Conservation (phyloP, 92 coral and sea anemone genomes). For the Blastomussa wellsi region DNA sequence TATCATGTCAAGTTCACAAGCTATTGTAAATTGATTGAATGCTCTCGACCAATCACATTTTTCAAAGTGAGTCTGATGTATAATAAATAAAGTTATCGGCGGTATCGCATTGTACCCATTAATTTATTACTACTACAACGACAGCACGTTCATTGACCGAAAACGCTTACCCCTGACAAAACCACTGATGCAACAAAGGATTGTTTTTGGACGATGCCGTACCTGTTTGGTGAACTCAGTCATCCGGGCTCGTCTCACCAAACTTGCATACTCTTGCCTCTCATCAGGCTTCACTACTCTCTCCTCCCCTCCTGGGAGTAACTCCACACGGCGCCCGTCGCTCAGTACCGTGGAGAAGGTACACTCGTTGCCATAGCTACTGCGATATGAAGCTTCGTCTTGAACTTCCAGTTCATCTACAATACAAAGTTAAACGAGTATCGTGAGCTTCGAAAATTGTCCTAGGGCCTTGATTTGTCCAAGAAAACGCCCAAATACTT, state of each 20-base stretch:
- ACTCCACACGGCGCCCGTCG: constrained; percentile 75
- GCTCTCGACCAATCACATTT: too few relatives aligned
- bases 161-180: too few relatives aligned
- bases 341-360: constrained; percentile 85
- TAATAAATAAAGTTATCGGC: too few relatives aligned
- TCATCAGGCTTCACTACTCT: constrained; percentile 65
- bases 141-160: too few relatives aligned
- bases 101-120: too few relatives aligned
- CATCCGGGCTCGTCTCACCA: constrained; percentile 82
- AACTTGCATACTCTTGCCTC: constrained; percentile 66
- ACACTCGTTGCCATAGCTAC: constrained; percentile 71
- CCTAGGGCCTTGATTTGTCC: background rate
- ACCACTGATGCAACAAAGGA: too few relatives aligned
- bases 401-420: constrained; percentile 80
- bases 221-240: constrained; percentile 86
- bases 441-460: background rate
- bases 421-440: background rate
- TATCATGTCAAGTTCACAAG: too few relatives aligned
- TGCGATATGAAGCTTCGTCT: constrained; percentile 68
- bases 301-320: constrained; percentile 72
- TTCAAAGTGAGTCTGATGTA: too few relatives aligned
- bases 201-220: background rate
- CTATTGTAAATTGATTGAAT: too few relatives aligned
- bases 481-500: background rate
- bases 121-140: too few relatives aligned